These are phyloP conservation scores for Ageneiosus marmoratus DNA, from an alignment of 2,113 vertebrate species.

Conservation along the genomic window DNA sequence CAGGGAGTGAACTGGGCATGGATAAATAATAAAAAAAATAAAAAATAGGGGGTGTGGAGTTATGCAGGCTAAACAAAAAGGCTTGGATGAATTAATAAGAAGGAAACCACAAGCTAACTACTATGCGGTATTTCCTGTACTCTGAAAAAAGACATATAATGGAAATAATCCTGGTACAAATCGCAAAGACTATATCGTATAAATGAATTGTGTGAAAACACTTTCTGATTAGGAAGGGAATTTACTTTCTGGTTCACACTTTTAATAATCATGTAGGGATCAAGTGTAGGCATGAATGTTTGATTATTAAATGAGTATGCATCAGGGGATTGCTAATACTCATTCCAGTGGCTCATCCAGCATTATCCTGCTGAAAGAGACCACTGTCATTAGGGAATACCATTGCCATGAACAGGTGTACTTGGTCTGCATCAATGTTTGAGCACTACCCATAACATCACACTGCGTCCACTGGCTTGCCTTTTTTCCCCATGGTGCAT, in stretches of 20 bases:
- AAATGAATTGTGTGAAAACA: neutral
- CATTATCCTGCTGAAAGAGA: neutral
- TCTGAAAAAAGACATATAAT: neutral
- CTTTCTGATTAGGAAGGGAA: neutral
- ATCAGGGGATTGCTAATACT: neutral
- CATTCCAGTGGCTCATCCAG: neutral
- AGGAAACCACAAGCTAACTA: conserved; percentile 10
- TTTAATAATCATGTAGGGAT: neutral
- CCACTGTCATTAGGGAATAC: neutral
- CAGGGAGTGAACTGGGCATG: neutral
- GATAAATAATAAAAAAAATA: conserved; percentile 3
- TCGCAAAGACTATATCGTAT: neutral
- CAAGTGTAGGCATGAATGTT: neutral
- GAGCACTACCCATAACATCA: neutral
- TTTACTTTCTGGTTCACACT: neutral
- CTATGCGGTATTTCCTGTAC: neutral
- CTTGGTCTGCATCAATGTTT: too few species aligned
- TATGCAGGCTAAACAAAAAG: neutral
- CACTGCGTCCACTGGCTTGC: too few species aligned
- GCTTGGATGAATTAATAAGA: neutral
- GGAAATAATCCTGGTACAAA: neutral
- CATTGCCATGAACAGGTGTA: too few species aligned
- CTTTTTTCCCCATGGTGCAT: too few species aligned
- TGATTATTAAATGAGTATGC: conserved; percentile 13
- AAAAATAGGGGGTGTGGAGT: neutral